These are phyloP conservation scores for Melieria omissa DNA, from an alignment of 2,888 invertebrate species.

Conservation along the genomic window DNA sequence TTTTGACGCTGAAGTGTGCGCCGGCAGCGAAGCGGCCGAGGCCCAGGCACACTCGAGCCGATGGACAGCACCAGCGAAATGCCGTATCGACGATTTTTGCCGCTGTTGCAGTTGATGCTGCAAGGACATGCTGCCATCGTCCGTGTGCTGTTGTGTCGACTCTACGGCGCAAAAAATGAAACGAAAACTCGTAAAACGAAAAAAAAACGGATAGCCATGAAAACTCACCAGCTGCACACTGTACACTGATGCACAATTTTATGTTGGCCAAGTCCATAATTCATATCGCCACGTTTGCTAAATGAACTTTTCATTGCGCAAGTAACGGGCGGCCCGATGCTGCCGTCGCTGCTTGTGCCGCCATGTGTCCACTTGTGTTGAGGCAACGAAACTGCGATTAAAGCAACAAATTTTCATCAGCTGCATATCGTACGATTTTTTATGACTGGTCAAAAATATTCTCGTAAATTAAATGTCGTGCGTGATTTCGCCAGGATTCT, in stretches of 20 bases:
- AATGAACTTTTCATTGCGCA: slow-evolving; percentile 46
- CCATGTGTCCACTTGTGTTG: not conserved
- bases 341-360: not conserved
- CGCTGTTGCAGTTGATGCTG: not conserved
- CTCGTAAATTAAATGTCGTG: no score
- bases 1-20: not conserved
- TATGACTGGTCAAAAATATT: no score
- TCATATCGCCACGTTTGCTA: slow-evolving; percentile 6
- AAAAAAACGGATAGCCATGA: not conserved
- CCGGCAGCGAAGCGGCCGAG: not conserved
- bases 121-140: not conserved
- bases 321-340: slow-evolving; percentile 14
- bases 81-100: slow-evolving; percentile 1
- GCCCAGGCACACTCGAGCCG: not conserved
- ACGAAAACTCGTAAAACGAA: not conserved
- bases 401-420: no score
- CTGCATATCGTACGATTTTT: no score
- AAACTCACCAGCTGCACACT: not conserved
- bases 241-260: not conserved
- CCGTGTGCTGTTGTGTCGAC: not conserved
- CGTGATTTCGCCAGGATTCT: no score
- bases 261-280: slow-evolving; percentile 5
- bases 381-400: no score
- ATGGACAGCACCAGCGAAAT: not conserved
- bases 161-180: not conserved